Percentiles rank a stretch among this genome's conserved stretches.
Conservation (phyloP, 2,888 invertebrate species). For the Trichacis sp. region DNA sequence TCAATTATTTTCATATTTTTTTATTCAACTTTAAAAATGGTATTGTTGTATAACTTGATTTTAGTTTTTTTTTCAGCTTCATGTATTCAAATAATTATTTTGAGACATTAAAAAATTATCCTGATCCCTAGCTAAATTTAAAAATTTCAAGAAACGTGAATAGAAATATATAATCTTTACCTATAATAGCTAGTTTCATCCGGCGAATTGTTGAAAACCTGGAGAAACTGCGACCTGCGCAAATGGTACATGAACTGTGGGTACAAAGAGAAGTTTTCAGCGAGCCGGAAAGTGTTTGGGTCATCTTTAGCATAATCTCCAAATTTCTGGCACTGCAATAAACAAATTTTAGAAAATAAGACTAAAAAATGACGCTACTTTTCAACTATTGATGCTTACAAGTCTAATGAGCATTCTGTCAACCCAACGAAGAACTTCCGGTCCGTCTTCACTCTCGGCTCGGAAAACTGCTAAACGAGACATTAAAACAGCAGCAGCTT, state of each 20-base stretch:
- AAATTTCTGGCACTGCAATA: slow-evolving; percentile 97
- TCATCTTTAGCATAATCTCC: slow-evolving; percentile 99
- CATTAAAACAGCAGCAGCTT: slow-evolving; percentile 97
- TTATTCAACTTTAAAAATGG: too few relatives aligned
- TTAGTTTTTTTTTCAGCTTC: too few relatives aligned
- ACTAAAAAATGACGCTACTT: too few relatives aligned
- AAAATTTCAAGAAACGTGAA: too few relatives aligned
- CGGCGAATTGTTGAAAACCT: slow-evolving; percentile 99
- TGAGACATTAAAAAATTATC: too few relatives aligned
- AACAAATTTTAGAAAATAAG: too few relatives aligned
- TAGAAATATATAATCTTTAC: too few relatives aligned
- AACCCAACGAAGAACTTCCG: slow-evolving; percentile 98
- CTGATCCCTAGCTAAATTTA: too few relatives aligned
- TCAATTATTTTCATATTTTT: too few relatives aligned
- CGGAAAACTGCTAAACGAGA: slow-evolving; percentile 95
- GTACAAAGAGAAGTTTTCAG: slow-evolving; percentile 97
- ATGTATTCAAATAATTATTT: too few relatives aligned
- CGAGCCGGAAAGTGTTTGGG: slow-evolving; percentile 93
- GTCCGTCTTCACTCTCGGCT: slow-evolving; percentile 94
- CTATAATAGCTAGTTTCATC: slow-evolving; percentile 99
- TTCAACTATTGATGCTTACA: slow-evolving; percentile 73
- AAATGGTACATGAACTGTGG: slow-evolving; percentile 99
- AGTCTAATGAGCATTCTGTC: slow-evolving; percentile 97
- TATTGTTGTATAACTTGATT: too few relatives aligned
- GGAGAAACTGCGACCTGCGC: slow-evolving; percentile 96